A percentile compares a stretch with the other conserved stretches of the same genome.
These are phyloP conservation scores for Temnothorax curvispinosus DNA, from an alignment of 1,140 invertebrate genomes.

Conservation along the genomic window DNA sequence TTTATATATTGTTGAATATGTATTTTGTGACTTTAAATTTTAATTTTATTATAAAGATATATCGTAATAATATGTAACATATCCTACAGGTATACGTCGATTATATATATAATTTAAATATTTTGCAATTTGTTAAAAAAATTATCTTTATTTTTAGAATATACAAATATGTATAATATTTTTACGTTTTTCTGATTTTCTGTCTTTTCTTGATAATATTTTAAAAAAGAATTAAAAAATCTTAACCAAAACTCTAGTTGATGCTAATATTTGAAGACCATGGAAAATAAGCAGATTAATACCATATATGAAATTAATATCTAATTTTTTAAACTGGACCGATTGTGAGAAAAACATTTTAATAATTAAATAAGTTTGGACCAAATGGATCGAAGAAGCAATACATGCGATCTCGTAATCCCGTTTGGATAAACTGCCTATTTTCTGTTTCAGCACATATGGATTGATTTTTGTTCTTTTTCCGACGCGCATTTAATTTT, in stretches of 20 bases:
- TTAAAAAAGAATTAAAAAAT: background rate
- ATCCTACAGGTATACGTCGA: background rate
- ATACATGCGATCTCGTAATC: conserved; percentile 22
- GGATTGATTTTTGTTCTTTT: conserved; percentile 25
- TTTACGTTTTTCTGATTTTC: background rate
- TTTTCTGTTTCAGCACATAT: conserved; percentile 17
- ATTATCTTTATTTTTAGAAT: background rate
- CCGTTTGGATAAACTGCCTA: conserved; percentile 29
- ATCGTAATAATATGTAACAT: background rate
- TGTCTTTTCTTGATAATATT: background rate
- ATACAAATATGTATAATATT: background rate
- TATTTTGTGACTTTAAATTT: background rate
- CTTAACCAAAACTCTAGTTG: background rate
- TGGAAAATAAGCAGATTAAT: background rate
- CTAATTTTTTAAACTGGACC: background rate
- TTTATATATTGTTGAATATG: background rate
- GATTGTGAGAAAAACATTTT: background rate
- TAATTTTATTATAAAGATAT: background rate
- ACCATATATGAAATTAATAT: background rate
- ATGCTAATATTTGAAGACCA: background rate
- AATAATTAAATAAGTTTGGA: conserved; percentile 22
- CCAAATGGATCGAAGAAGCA: background rate
- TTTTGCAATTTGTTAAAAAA: background rate
- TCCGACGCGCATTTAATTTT: background rate
- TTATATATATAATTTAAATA: background rate